Percentiles rank a stretch among this genome's conserved stretches.
Evolutionary conservation across 2,888 invertebrate genomes (phyloP).

Genomic region (Eristalinus sepulchralis): DNA sequence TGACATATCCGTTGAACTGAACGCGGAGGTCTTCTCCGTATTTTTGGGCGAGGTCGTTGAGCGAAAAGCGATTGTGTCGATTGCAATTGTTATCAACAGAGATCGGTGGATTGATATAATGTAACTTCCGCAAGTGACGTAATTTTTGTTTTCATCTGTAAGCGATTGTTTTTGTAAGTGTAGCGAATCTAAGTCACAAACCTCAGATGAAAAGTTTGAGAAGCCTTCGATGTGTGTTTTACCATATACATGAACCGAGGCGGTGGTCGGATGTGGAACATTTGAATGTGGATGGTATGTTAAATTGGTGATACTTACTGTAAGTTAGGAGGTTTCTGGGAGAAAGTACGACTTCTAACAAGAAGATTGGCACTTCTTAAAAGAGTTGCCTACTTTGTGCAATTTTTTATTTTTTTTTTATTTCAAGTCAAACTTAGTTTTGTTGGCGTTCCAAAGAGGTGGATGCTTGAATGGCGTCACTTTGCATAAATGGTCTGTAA

Average conservation of each 20-base stretch:
- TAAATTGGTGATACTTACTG: background rate
- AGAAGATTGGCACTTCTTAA: too few species aligned
- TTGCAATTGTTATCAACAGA: background rate
- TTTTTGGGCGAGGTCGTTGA: background rate
- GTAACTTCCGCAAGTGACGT: background rate
- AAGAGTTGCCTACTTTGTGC: too few species aligned
- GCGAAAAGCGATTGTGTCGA: background rate
- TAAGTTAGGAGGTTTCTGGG: background rate
- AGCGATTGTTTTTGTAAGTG: background rate
- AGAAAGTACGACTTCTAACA: too few species aligned
- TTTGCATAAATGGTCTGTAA: too few species aligned
- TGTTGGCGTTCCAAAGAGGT: too few species aligned
- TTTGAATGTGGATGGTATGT: background rate
- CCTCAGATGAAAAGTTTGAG: background rate
- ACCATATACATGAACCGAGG: background rate
- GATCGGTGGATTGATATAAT: background rate
- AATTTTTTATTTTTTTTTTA: too few species aligned
- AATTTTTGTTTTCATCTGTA: background rate
- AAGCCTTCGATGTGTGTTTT: background rate
- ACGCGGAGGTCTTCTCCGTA: background rate
- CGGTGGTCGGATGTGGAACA: background rate
- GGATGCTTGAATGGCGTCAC: too few species aligned
- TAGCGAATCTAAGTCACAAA: background rate
- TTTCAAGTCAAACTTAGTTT: too few species aligned
- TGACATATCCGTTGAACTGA: background rate